Evolutionary conservation across 2,888 invertebrate species (phyloP).

Genomic region (Apeira syringaria): DNA sequence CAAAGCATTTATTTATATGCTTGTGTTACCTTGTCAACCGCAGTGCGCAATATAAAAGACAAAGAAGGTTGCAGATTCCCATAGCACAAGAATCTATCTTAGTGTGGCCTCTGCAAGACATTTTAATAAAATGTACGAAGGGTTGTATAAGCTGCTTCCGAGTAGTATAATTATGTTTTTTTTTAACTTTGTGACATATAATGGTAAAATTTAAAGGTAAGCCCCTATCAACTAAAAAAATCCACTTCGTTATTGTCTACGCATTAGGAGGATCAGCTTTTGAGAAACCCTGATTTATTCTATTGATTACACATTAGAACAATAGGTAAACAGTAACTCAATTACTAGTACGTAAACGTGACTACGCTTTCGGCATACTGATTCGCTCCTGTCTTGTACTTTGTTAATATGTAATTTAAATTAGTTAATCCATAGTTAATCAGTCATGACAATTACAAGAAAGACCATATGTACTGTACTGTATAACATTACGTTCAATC

Average conservation of each 20-base stretch:
- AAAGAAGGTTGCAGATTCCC: no score
- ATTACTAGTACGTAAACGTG: conserved; percentile 22
- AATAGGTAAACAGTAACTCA: conserved; percentile 22
- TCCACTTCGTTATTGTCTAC: conserved; percentile 7
- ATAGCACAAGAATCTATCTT: no score
- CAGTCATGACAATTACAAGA: background rate
- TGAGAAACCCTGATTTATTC: conserved; percentile 18
- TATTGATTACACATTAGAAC: conserved; percentile 20
- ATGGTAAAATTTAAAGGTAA: background rate
- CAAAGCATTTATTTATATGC: no score
- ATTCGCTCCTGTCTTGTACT: background rate
- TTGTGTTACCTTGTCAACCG: no score
- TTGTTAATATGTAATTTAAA: conserved; percentile 17
- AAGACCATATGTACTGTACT: no score
- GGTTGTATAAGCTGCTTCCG: no score
- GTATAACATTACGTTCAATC: no score
- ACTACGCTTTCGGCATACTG: conserved; percentile 11
- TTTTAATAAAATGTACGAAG: no score
- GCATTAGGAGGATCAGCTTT: conserved; percentile 10
- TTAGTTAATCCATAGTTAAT: conserved; percentile 20
- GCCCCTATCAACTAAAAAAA: conserved; percentile 4
- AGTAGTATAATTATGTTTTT: no score
- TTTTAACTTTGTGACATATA: no score
- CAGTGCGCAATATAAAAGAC: no score
- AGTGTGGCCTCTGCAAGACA: no score